A percentile compares a stretch with the other conserved stretches of the same genome.
phyloP scores from a whole-genome alignment of 2,888 invertebrate species.

The Gari tellinella region DNA sequence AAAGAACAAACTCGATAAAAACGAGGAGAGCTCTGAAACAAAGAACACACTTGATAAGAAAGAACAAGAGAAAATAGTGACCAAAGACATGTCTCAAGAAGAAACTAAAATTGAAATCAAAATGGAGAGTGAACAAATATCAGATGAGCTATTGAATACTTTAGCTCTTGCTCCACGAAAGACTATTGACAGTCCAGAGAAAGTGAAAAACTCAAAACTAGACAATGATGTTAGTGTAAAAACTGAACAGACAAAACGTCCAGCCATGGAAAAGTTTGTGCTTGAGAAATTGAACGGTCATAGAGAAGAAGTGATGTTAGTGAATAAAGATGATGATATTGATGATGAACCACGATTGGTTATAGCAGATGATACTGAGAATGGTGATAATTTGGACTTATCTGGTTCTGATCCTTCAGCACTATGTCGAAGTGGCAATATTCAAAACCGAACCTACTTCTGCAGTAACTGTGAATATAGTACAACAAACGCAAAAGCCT shows the following conservation, averaged over 20 bases:
- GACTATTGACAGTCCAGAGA: neutral
- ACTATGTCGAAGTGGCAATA: conserved; percentile 71
- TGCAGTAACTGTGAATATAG: conserved; percentile 72
- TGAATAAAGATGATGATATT: conserved; percentile 57
- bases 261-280: conserved; percentile 36
- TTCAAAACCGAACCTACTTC: conserved; percentile 76
- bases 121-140: conserved; percentile 47
- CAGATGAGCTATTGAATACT: conserved; percentile 46
- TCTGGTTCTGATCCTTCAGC: conserved; percentile 33
- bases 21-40: neutral
- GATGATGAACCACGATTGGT: conserved; percentile 73
- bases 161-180: conserved; percentile 45
- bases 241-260: conserved; percentile 10
- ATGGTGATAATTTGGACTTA: conserved; percentile 34
- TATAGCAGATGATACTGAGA: conserved; percentile 62
- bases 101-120: neutral
- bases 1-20: conserved; percentile 4
- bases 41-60: conserved; percentile 4
- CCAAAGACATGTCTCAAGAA: neutral
- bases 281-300: conserved; percentile 48
- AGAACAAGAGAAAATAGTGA: conserved; percentile 23
- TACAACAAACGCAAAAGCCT: conserved; percentile 72
- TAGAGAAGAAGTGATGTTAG: conserved; percentile 48
- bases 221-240: conserved; percentile 1
- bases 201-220: neutral